Base-by-base conservation (phyloP, 1,140 invertebrate species). In the Pararge aegeria region DNA sequence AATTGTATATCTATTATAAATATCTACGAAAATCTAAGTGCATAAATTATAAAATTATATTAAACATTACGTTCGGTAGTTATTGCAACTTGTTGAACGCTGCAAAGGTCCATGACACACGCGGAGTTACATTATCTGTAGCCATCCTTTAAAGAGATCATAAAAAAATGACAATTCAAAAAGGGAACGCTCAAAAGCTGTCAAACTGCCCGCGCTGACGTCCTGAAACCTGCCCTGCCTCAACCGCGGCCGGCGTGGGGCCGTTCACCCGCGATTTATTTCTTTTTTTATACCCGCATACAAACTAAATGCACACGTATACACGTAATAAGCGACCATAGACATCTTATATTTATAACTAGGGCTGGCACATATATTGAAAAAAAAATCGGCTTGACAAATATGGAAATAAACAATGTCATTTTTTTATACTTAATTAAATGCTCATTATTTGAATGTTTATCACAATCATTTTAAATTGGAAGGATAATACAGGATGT, bases 211-310 rank as follows among this genome's bases (percentile, higher is more conserved):
- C 71, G 73, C 70, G 68, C 70, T 75, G 75, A 64, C 60, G 66
- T 66, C 58, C 64, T 62, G 59, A 74, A 85, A 83, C 84, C 84
- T 84, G 84, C 76, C 80, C 83, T 83, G 65, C 77, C 84, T 74
- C 80, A 85, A 85, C 77, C 74, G 77, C 72, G 68, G 59, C 49
- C 58, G 51, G 52, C 19, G 56, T 58, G 66, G 68, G 83, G 78
- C 77, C 80, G 63, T 79, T 86, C 75, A 86, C 80, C 78, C 69
- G 46, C 55, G 48, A 78, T 78, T 83, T 83, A 80, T 81, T 85
- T 81, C 55, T 80, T 83, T 83, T 80, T 83, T 80, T 87, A 85
- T 82, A 71, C 79, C 75, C 79, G 78, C 80, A 80, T 78, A 82
- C 83, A 76, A 80, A 81, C 77, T 82, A 78, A 80, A 83, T 76